These are phyloP conservation scores for Odiellus spinosus DNA, from an alignment of 2,888 invertebrate genomes.

Conservation along the genomic window DNA sequence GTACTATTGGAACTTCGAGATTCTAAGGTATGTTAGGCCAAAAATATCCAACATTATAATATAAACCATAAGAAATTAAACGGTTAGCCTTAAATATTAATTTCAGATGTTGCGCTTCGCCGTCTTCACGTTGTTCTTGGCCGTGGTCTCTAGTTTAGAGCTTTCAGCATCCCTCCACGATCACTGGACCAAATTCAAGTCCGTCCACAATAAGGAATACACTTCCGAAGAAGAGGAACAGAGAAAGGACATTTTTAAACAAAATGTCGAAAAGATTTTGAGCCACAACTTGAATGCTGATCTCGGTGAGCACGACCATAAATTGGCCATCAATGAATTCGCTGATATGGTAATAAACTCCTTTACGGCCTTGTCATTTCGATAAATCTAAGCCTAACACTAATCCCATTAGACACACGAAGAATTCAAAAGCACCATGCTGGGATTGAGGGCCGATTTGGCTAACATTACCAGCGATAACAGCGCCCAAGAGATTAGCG, in stretches of 20 bases:
- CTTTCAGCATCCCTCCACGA: no score
- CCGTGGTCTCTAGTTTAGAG: no score
- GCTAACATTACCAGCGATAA: not conserved
- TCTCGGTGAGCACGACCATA: slow-evolving; percentile 47
- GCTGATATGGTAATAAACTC: slow-evolving; percentile 52
- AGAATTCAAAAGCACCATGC: slow-evolving; percentile 26
- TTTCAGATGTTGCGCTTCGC: no score
- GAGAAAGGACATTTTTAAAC: slow-evolving; percentile 28
- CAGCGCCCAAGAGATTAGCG: no score
- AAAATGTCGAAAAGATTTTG: slow-evolving; percentile 65
- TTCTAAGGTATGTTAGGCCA: no score
- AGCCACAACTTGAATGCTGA: slow-evolving; percentile 62
- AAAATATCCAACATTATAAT: no score
- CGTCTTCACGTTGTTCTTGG: no score
- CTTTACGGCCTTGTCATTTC: no score
- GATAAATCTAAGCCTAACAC: no score
- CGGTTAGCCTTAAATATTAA: no score
- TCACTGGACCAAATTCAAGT: slow-evolving; percentile 30
- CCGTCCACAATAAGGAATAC: slow-evolving; percentile 70
- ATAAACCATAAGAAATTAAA: no score
- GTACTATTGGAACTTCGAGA: no score
- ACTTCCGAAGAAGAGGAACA: slow-evolving; percentile 28
- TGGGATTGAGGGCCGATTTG: slow-evolving; percentile 19
- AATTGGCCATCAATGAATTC: slow-evolving; percentile 60
- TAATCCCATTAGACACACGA: slow-evolving; percentile 14